Evolutionary conservation across 2,888 invertebrate genomes (phyloP).

Genomic region (Latrodectus hesperus): DNA sequence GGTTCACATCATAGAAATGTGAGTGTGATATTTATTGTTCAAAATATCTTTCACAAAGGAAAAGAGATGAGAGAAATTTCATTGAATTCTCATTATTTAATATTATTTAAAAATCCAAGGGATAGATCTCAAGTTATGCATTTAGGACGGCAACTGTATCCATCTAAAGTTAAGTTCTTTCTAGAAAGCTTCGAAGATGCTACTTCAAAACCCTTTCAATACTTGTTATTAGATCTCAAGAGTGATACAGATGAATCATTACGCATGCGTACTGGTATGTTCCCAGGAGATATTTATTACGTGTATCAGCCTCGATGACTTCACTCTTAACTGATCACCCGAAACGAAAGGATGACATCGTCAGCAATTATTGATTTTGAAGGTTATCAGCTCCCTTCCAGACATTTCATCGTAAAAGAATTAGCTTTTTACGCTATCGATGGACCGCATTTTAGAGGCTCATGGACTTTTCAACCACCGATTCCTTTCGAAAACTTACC

Average conservation of each 20-base stretch:
- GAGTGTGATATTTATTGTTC: slow-evolving; percentile 34
- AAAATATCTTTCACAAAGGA: slow-evolving; percentile 24
- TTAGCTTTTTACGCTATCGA: no score
- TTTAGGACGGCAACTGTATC: slow-evolving; percentile 40
- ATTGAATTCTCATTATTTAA: slow-evolving; percentile 51
- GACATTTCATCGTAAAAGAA: no score
- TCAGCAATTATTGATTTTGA: no score
- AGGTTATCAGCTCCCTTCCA: no score
- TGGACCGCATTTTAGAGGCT: no score
- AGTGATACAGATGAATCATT: not conserved
- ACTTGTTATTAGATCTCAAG: not conserved
- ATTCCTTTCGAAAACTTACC: no score
- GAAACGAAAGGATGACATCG: not conserved
- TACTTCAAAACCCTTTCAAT: not conserved
- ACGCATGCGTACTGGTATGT: not conserved
- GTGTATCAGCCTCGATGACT: not conserved
- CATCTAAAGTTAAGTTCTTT: not conserved
- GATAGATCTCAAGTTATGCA: slow-evolving; percentile 25
- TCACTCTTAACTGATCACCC: not conserved
- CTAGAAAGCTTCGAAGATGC: slow-evolving; percentile 6
- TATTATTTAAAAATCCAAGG: slow-evolving; percentile 49
- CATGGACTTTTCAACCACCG: no score
- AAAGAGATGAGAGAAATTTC: slow-evolving; percentile 41
- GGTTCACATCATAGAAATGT: slow-evolving; percentile 38
- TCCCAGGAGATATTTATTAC: slow-evolving; percentile 8